Base-by-base conservation (phyloP, 1,140 invertebrate species). In the Colletes latitarsis region DNA sequence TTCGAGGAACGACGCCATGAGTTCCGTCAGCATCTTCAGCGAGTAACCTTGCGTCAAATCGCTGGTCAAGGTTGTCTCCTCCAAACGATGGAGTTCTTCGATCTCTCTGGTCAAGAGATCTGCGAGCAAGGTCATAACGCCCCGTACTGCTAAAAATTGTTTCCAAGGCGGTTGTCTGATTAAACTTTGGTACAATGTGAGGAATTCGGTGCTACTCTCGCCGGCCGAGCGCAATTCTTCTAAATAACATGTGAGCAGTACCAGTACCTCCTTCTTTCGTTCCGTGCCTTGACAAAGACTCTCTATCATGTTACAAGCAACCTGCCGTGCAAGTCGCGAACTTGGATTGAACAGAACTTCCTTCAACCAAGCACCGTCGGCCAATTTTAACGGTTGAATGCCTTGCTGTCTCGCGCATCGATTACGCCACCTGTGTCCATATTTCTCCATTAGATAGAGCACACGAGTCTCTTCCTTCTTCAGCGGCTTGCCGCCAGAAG, bases 41-140 rank as follows among this genome's bases (percentile, higher is more conserved):
- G 97, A 97, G 92, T 97, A 98, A 9, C 97, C 98, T 94, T 99
- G 97, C 8, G 98, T 97, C 1, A 99, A 94, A 93, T 99, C 98
- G 1, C 98, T 99, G 9, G 97, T 99, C 0, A 99, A 93, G 0
- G 98, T 98, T 15, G 97, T 98, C 88, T 98, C 97, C 92, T 99
- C 98, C 15, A 98, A 93, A 15, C 95, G 94, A 92, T 98, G 97
- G 1, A 99, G 92, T 86, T 97, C 96, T 80, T 97, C 95, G 49
- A 99, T 98, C 94, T 99, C 98, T 53, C 95, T 94, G 0, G 97
- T 98, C 77, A 99, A 95, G 0, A 99, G 93, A 84, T 97, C 95
- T 0, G 97, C 98, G 49, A 99, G 94, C 76, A 97, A 95, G 3
- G 96, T 94, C 49, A 99, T 94, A 0, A 99, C 96, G 0, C 98